phyloP scores from a whole-genome alignment of 2,888 invertebrate species.

The Dryobotodes eremita region DNA sequence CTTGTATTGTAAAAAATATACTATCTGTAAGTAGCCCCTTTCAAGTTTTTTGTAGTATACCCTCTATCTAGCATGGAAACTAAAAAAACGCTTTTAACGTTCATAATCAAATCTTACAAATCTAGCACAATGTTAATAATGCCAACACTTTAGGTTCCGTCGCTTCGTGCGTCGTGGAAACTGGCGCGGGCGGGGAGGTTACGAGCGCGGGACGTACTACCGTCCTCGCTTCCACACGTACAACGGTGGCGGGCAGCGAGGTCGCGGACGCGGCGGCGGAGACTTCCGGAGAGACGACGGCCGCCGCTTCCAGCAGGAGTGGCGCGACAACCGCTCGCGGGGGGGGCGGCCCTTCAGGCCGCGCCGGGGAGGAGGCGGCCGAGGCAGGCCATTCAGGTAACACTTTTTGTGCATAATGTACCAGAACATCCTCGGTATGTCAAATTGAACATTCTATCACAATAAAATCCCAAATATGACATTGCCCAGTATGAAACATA shows the following conservation, averaged over 20 bases:
- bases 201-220: constrained; percentile 95
- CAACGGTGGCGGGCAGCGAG: constrained; percentile 91
- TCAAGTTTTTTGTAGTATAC: constrained; percentile 19
- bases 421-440: background rate
- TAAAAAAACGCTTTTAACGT: constrained; percentile 45
- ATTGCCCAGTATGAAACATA: background rate
- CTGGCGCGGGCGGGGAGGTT: constrained; percentile 91
- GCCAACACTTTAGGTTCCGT: constrained; percentile 73
- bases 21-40: constrained; percentile 4
- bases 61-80: constrained; percentile 44
- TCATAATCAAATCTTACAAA: constrained; percentile 2
- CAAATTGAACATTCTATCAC: background rate
- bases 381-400: constrained; percentile 87
- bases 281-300: constrained; percentile 85
- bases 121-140: constrained; percentile 19
- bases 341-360: constrained; percentile 86
- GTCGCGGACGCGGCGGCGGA: constrained; percentile 85
- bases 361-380: constrained; percentile 82
- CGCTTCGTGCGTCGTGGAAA: constrained; percentile 88
- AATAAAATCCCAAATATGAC: background rate
- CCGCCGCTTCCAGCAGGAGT: constrained; percentile 80
- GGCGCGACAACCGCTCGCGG: constrained; percentile 81
- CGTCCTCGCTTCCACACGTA: constrained; percentile 94
- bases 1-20: background rate
- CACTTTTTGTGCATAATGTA: background rate